These are phyloP conservation scores for Crypturellus undulatus DNA, from an alignment of 2,113 vertebrate genomes.

Conservation along the genomic window DNA sequence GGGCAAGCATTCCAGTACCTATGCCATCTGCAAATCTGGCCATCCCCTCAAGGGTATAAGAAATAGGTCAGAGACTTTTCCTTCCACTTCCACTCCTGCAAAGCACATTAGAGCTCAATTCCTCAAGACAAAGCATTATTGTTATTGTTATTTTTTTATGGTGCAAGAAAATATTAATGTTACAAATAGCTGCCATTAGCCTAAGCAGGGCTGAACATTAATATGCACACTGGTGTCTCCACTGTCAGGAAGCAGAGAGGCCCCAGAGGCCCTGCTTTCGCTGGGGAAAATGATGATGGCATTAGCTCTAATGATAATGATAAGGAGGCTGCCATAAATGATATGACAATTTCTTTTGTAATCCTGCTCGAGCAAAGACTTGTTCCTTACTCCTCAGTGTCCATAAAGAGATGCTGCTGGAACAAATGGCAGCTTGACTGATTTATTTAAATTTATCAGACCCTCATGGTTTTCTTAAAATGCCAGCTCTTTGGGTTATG, in stretches of 20 bases:
- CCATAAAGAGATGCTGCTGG: not conserved
- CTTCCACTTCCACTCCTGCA: conserved; percentile 22
- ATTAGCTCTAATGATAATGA: conserved; percentile 71
- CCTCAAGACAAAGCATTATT: conserved; percentile 78
- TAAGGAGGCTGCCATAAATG: conserved; percentile 65
- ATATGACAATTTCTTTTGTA: conserved; percentile 69
- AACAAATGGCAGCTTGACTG: conserved; percentile 39
- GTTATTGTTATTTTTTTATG: conserved; percentile 74
- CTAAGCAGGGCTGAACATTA: conserved; percentile 77
- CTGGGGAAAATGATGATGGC: conserved; percentile 74
- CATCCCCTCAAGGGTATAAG: conserved; percentile 38
- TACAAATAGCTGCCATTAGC: conserved; percentile 77
- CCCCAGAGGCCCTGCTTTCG: conserved; percentile 76
- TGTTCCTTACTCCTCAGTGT: conserved; percentile 30
- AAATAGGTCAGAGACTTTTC: conserved; percentile 72
- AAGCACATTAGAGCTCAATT: conserved; percentile 79
- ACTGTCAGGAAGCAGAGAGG: conserved; percentile 73
- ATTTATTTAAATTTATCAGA: conserved; percentile 35
- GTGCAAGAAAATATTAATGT: conserved; percentile 82
- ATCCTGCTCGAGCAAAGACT: conserved; percentile 40
- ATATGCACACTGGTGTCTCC: conserved; percentile 74
- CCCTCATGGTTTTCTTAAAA: conserved; percentile 30
- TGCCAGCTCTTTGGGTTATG: not conserved
- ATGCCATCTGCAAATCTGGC: conserved; percentile 13
- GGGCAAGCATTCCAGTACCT: not conserved